Conservation (phyloP, 2,888 invertebrate genomes). For the Yponomeuta plumbellus region DNA sequence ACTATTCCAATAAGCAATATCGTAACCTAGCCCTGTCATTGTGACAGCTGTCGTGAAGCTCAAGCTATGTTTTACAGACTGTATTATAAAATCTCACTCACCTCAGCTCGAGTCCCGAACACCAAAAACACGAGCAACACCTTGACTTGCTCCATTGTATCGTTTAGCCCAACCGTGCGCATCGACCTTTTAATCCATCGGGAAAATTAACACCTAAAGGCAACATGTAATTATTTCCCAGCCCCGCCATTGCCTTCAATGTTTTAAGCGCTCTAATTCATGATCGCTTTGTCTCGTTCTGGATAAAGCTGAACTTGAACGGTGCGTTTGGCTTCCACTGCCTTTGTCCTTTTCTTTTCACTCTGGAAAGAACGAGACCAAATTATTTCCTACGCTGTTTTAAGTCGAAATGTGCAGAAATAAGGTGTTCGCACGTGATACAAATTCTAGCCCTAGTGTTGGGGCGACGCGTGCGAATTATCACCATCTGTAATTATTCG, state of each 20-base stretch:
- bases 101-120: slow-evolving; percentile 18
- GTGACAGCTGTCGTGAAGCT: too few species aligned
- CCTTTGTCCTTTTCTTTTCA: background rate
- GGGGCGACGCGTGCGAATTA: slow-evolving; percentile 28
- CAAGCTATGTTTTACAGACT: too few species aligned
- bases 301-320: background rate
- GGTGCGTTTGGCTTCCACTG: background rate
- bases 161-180: slow-evolving; percentile 28
- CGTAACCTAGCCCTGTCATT: too few species aligned
- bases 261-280: slow-evolving; percentile 36
- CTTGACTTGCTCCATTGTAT: slow-evolving; percentile 31
- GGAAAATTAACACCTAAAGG: slow-evolving; percentile 32
- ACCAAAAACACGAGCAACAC: slow-evolving; percentile 32
- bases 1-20: too few species aligned
- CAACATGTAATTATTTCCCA: slow-evolving; percentile 13
- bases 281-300: slow-evolving; percentile 13
- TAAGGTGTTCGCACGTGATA: slow-evolving; percentile 19
- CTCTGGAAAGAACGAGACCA: background rate
- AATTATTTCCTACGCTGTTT: background rate
- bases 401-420: background rate
- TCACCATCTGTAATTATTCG: slow-evolving; percentile 24
- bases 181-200: slow-evolving; percentile 25
- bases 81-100: background rate
- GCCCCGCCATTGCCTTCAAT: slow-evolving; percentile 18
- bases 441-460: slow-evolving; percentile 22